A percentile compares a stretch with the other conserved stretches of the same genome.
Conservation (phyloP, 2,113 vertebrate genomes). For the Natator depressus region DNA sequence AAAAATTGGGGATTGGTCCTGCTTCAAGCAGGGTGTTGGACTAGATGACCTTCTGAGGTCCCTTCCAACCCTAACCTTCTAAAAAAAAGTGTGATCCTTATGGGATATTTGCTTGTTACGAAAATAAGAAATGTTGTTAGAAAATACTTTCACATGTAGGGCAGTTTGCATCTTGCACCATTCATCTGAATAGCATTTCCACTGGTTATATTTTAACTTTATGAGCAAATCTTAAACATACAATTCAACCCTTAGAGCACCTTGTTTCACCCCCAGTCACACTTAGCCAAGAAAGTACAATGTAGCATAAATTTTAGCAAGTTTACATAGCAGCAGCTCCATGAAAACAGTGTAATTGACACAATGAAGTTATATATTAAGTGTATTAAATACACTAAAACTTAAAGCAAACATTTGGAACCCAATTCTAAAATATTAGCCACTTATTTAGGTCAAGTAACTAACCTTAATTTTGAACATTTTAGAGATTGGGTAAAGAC, state of each 20-base stretch:
- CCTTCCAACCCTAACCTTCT: too few species aligned
- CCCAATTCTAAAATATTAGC: background rate
- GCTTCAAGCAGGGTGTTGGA: too few species aligned
- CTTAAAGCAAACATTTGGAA: background rate
- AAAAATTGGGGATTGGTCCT: too few species aligned
- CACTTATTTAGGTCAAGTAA: background rate
- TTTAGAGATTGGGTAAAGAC: background rate
- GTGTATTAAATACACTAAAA: background rate
- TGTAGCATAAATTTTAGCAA: background rate
- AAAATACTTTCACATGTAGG: background rate
- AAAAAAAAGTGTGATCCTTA: background rate
- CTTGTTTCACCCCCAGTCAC: too few species aligned
- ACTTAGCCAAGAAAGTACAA: background rate
- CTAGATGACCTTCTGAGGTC: too few species aligned
- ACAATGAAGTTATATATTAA: background rate
- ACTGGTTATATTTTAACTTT: background rate
- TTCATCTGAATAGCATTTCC: background rate
- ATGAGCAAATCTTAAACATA: background rate
- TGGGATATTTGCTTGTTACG: background rate
- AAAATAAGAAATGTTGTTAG: background rate
- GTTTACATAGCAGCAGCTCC: background rate
- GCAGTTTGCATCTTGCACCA: background rate
- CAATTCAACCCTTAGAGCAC: background rate
- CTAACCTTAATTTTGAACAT: background rate
- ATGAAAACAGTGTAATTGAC: background rate